A percentile compares a stretch with the other conserved stretches of the same genome.
Evolutionary conservation across 2,113 vertebrate species (phyloP).

Genomic region (Zapus hudsonius): DNA sequence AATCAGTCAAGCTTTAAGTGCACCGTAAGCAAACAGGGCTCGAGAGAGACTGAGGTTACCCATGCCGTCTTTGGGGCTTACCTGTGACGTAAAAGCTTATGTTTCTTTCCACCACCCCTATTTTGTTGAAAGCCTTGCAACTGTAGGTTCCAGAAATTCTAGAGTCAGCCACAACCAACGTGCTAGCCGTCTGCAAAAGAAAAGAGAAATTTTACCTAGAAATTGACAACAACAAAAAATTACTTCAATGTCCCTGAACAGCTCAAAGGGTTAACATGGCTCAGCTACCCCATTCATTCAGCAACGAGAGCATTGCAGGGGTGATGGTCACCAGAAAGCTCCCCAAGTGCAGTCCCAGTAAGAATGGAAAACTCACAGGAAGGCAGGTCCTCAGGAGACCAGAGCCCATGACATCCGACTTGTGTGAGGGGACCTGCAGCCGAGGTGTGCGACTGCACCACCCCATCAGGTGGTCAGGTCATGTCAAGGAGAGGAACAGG

Average conservation of each 20-base stretch:
- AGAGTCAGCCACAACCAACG: conserved; percentile 91
- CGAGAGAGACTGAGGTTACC: neutral
- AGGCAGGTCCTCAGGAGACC: conserved; percentile 77
- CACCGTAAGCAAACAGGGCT: neutral
- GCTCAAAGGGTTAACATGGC: neutral
- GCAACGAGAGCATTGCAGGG: neutral
- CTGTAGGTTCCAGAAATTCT: conserved; percentile 93
- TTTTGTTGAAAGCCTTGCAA: conserved; percentile 92
- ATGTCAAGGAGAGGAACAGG: conserved; percentile 46
- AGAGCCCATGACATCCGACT: conserved; percentile 75
- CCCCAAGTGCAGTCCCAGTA: conserved; percentile 48
- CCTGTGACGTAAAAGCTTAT: conserved; percentile 95
- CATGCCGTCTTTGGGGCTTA: conserved; percentile 79
- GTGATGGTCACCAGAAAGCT: conserved; percentile 44
- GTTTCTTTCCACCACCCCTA: conserved; percentile 89
- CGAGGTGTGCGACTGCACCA: conserved; percentile 2
- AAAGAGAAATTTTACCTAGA: conserved; percentile 75
- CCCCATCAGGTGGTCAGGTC: neutral
- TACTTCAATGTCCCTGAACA: neutral
- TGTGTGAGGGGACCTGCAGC: conserved; percentile 33
- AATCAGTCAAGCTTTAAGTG: neutral
- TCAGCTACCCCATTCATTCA: conserved; percentile 17
- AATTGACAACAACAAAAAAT: neutral
- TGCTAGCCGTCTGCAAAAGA: conserved; percentile 91
- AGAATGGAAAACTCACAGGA: conserved; percentile 82